Evolutionary conservation across 1,140 invertebrate species (phyloP).

Genomic region (Rhizoglyphus robini): DNA sequence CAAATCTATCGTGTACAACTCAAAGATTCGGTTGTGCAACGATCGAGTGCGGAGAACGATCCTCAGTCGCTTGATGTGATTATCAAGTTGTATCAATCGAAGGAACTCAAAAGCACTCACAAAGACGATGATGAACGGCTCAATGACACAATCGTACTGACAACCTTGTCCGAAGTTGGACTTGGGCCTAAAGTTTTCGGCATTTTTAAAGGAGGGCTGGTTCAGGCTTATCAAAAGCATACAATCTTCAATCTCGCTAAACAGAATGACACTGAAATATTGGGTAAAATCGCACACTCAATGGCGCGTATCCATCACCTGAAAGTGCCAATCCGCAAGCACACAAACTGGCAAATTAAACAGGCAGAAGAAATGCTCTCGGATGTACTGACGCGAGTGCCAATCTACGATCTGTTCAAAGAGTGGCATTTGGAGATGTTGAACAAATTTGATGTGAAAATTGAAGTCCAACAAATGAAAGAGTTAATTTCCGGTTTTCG

Average conservation of each 20-base stretch:
- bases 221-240: not conserved
- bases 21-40: not conserved
- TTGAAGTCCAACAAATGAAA: not conserved
- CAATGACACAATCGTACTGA: not conserved
- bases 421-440: not conserved
- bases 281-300: not conserved
- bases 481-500: not conserved
- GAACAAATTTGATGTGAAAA: not conserved
- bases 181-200: not conserved
- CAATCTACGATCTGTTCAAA: not conserved
- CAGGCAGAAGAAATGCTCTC: not conserved
- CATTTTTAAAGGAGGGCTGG: not conserved
- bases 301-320: not conserved
- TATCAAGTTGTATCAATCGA: not conserved
- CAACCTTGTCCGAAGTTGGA: not conserved
- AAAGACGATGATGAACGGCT: not conserved
- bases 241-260: not conserved
- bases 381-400: not conserved
- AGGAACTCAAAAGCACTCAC: not conserved
- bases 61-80: not conserved
- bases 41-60: not conserved
- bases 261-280: not conserved
- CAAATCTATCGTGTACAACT: slow-evolving; percentile 3
- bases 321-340: not conserved
- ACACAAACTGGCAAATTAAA: not conserved